Conservation (phyloP, 1,140 invertebrate genomes). For the Danaus plexippus region DNA sequence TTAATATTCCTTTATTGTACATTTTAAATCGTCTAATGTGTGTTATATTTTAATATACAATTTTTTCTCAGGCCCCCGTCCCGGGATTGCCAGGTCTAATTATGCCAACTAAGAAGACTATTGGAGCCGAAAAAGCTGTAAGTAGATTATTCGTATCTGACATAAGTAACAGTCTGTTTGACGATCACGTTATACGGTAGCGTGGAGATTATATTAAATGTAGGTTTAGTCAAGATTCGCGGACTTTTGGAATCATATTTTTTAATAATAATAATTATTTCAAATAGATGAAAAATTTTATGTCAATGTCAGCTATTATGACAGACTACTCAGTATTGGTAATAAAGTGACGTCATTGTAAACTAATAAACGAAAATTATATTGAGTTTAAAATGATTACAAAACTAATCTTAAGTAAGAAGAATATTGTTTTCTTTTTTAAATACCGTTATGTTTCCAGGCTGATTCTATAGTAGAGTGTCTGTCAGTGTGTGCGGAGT, state of each 20-base stretch:
- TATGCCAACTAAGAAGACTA: constrained; percentile 90
- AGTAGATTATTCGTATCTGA: constrained; percentile 43
- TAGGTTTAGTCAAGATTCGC: neutral
- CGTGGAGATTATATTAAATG: neutral
- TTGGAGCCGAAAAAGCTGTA: constrained; percentile 92
- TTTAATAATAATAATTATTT: constrained; percentile 11
- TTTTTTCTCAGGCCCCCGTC: constrained; percentile 69
- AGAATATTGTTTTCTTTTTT: no score
- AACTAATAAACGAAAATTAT: no score
- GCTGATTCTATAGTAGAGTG: constrained; percentile 93
- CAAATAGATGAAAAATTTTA: neutral
- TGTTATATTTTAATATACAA: constrained; percentile 8
- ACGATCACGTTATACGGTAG: neutral
- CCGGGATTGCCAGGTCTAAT: constrained; percentile 81
- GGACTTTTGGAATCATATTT: neutral
- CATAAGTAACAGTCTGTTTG: neutral
- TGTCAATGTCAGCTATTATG: no score
- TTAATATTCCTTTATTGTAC: no score
- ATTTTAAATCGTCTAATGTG: neutral
- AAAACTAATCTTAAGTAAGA: no score
- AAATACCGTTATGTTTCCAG: constrained; percentile 55
- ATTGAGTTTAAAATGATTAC: no score
- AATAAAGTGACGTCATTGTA: no score
- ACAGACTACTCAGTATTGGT: no score
- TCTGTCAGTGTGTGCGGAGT: constrained; percentile 83